These are phyloP conservation scores for Hyposoter didymator DNA, from an alignment of 2,888 invertebrate species.

Conservation along the genomic window DNA sequence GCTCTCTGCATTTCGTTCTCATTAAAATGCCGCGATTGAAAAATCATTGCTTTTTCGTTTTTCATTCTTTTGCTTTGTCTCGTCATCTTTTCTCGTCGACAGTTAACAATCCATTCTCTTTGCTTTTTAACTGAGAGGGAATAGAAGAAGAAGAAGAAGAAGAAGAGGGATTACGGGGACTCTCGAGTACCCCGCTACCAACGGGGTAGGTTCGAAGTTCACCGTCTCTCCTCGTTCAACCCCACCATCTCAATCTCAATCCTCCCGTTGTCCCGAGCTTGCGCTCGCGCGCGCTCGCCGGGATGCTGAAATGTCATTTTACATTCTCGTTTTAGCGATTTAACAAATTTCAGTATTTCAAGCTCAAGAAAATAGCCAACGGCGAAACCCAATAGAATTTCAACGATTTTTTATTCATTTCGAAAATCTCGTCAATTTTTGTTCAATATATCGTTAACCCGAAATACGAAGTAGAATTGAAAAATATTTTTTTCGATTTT, in stretches of 20 bases:
- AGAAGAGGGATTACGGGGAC: constrained; percentile 74
- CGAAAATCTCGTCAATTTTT: not conserved
- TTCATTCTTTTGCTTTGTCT: constrained; percentile 46
- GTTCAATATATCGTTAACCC: not conserved
- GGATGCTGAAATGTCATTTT: constrained; percentile 84
- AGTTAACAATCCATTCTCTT: constrained; percentile 56
- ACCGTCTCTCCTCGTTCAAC: constrained; percentile 70
- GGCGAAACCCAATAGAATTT: not conserved
- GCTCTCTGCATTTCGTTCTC: constrained; percentile 62
- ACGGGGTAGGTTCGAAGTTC: constrained; percentile 66
- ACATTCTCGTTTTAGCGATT: constrained; percentile 69
- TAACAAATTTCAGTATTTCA: constrained; percentile 43
- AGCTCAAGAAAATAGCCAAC: constrained; percentile 31
- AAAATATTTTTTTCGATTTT: not conserved
- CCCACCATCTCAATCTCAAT: constrained; percentile 71
- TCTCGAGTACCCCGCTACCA: constrained; percentile 65
- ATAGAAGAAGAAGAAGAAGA: constrained; percentile 61
- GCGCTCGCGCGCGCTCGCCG: constrained; percentile 80
- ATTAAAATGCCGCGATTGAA: constrained; percentile 65
- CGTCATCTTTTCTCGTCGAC: constrained; percentile 58
- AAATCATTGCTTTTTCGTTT: constrained; percentile 9
- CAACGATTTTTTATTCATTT: not conserved
- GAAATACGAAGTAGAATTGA: not conserved
- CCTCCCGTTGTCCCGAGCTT: constrained; percentile 69
- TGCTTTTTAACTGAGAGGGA: constrained; percentile 35